Evolutionary conservation across 2,113 vertebrate genomes (phyloP).

Genomic region (Suncus etruscus): DNA sequence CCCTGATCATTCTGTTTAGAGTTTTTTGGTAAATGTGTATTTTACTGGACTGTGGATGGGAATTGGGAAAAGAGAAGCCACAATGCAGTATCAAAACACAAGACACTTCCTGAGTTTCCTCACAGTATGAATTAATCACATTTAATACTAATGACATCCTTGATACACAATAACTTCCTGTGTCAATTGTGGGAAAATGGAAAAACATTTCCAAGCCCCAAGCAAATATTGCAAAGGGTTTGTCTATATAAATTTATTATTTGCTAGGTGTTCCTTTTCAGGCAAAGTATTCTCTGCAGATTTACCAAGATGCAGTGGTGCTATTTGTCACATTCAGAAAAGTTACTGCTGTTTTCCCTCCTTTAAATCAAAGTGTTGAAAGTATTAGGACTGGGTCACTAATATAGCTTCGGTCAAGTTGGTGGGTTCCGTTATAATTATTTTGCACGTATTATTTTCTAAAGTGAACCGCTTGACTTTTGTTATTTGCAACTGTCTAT

Average conservation of each 20-base stretch:
- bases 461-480: conserved; percentile 28
- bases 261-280: conserved; percentile 79
- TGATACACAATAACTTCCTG: conserved; percentile 84
- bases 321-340: conserved; percentile 81
- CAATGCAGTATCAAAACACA: conserved; percentile 77
- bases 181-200: conserved; percentile 85
- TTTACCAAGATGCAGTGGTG: conserved; percentile 76
- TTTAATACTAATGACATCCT: conserved; percentile 86
- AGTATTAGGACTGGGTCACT: background rate
- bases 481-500: conserved; percentile 46
- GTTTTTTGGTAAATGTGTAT: conserved; percentile 62
- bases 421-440: conserved; percentile 24
- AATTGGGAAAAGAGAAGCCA: conserved; percentile 71
- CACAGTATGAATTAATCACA: conserved; percentile 85
- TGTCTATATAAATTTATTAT: conserved; percentile 76
- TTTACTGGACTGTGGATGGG: conserved; percentile 76
- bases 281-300: conserved; percentile 77
- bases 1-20: conserved; percentile 75
- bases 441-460: background rate
- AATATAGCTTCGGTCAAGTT: background rate
- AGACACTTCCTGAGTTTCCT: conserved; percentile 81
- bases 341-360: conserved; percentile 42
- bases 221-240: conserved; percentile 74
- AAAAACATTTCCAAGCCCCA: conserved; percentile 81
- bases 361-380: conserved; percentile 34